These are phyloP conservation scores for Andrena fulva DNA, from an alignment of 2,888 invertebrate species.

Conservation along the genomic window DNA sequence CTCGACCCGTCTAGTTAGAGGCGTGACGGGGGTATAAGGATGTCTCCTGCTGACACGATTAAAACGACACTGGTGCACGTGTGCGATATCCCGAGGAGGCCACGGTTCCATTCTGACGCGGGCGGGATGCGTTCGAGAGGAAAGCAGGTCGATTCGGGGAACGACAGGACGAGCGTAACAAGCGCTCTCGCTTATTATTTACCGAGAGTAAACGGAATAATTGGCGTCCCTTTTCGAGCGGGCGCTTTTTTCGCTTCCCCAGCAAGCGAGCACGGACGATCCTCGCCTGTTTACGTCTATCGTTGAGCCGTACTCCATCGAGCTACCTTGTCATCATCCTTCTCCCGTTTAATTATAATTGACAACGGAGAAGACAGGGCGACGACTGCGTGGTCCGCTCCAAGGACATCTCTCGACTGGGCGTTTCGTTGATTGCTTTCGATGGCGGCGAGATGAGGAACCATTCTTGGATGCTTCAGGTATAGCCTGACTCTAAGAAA, in stretches of 20 bases:
- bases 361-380: not conserved
- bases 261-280: not conserved
- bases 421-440: too few species aligned
- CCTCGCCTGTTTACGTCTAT: not conserved
- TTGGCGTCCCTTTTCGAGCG: not conserved
- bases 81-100: not conserved
- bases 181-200: slow-evolving; percentile 8
- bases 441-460: too few species aligned
- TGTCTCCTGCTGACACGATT: slow-evolving; percentile 40
- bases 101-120: not conserved
- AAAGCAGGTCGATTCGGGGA: not conserved
- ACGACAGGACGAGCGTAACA: not conserved
- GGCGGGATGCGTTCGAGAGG: not conserved
- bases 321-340: not conserved
- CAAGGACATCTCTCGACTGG: too few species aligned
- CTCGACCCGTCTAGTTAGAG: slow-evolving; percentile 58
- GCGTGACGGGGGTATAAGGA: slow-evolving; percentile 52
- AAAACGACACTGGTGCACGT: slow-evolving; percentile 29
- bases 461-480: too few species aligned
- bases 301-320: not conserved
- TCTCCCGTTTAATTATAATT: not conserved
- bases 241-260: not conserved
- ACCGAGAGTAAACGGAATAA: not conserved
- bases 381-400: too few species aligned
- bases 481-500: too few species aligned